Conservation (phyloP, 1,140 invertebrate genomes). For the Ephestia elutella region DNA sequence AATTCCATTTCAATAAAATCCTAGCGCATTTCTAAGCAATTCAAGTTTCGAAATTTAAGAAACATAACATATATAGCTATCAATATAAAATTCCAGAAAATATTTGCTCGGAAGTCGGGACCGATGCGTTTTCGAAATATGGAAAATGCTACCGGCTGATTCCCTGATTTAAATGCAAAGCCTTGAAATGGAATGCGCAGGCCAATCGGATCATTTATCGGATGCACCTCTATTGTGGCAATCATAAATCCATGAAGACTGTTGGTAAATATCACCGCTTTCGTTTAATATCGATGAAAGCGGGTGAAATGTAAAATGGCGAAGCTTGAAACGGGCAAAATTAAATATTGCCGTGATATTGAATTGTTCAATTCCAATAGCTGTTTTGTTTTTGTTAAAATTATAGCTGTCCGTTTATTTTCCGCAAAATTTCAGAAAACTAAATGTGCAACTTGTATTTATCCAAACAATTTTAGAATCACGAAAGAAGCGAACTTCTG, state of each 20-base stretch:
- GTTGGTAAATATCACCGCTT: not conserved
- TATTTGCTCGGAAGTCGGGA: slow-evolving; percentile 7
- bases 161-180: slow-evolving; percentile 46
- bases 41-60: not conserved
- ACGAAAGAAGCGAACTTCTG: no score
- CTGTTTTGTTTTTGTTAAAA: not conserved
- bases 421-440: no score
- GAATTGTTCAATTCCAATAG: not conserved
- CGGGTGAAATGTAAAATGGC: not conserved
- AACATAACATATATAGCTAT: not conserved
- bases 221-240: slow-evolving; percentile 15
- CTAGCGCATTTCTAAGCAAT: no score
- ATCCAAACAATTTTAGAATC: no score
- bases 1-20: no score
- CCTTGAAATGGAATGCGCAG: slow-evolving; percentile 32
- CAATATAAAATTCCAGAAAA: not conserved
- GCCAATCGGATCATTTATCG: slow-evolving; percentile 33
- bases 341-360: not conserved
- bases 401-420: no score
- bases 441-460: no score
- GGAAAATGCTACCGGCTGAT: slow-evolving; percentile 29
- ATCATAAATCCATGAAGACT: slow-evolving; percentile 4
- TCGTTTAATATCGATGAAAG: not conserved
- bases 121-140: slow-evolving; percentile 26
- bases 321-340: not conserved